A percentile compares a stretch with the other conserved stretches of the same genome.
phyloP scores from a whole-genome alignment of 1,140 invertebrate genomes.

The Diabrotica undecimpunctata region DNA sequence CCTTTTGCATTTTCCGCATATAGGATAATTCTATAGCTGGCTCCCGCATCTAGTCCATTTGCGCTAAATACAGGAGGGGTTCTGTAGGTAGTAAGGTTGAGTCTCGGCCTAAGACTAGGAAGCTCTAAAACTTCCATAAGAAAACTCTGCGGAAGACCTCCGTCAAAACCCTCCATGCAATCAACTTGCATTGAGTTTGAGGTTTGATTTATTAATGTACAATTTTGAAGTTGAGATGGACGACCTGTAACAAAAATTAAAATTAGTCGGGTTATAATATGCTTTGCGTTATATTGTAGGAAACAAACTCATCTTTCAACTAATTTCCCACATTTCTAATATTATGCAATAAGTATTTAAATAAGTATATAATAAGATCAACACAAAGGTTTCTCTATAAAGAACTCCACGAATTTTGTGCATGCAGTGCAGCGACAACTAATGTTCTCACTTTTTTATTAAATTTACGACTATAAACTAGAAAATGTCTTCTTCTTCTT shows the following conservation, averaged over 20 bases:
- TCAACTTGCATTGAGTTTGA: slow-evolving; percentile 74
- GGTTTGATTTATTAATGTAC: slow-evolving; percentile 84
- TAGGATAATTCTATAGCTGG: slow-evolving; percentile 70
- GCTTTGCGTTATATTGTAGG: too few species aligned
- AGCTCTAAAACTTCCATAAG: slow-evolving; percentile 70
- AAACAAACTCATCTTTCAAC: too few species aligned
- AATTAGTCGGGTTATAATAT: neutral
- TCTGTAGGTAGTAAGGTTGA: slow-evolving; percentile 47
- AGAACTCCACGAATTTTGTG: too few species aligned
- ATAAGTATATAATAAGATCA: too few species aligned
- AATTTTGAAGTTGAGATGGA: slow-evolving; percentile 82
- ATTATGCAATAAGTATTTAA: too few species aligned
- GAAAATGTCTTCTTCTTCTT: too few species aligned
- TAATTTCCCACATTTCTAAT: too few species aligned
- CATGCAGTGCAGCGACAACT: too few species aligned
- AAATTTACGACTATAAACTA: too few species aligned
- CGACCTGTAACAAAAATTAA: slow-evolving; percentile 58
- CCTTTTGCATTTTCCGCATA: slow-evolving; percentile 85
- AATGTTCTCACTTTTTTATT: too few species aligned
- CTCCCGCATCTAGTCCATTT: slow-evolving; percentile 72
- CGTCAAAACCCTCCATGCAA: slow-evolving; percentile 80
- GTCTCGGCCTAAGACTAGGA: slow-evolving; percentile 48
- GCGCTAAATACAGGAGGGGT: slow-evolving; percentile 67
- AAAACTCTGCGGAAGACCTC: slow-evolving; percentile 76
- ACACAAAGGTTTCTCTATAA: too few species aligned